Evolutionary conservation across 2,113 vertebrate species (phyloP), one percentile per base, ranked within the genome.

Genomic region (Larimichthys crocea): DNA sequence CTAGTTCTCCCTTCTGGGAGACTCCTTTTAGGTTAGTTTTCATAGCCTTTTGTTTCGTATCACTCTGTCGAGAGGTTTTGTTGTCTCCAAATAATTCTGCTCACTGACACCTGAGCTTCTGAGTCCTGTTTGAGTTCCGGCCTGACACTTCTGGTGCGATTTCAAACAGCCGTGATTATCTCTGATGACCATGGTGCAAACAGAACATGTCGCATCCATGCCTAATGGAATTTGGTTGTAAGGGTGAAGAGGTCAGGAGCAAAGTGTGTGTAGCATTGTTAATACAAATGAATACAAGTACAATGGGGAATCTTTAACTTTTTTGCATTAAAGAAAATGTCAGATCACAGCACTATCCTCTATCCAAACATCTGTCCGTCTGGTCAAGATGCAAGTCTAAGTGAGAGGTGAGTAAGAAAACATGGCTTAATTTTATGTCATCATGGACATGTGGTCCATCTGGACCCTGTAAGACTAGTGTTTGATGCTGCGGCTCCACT

Each of bases 391-490:
- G 26, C n/a, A 65, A 24, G 12, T 52, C 1, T 17, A 68, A 74
- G 35, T 29, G 8, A 71, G 19, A 46, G 57, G 46, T 5, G 3
- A 68, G 42, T 29, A 46, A 62, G 48, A 84, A 57, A 80, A 74
- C n/a, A 42, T 29, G 56, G 26, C 17, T 79, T 48, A 49, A 65
- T 68, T 17, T 65, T 44, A 52, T 55, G 77, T 70, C 80, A 81
- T 77, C 72, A n/a, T 61, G 24, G 71, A 69, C 67, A 81, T 82
- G 73, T 74, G 73, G 53, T 69, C 69, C 90, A 91, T 89, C 89
- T 92, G 90, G 82, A 86, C 55, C 40, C 69, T 63, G 63, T 76
- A 29, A 70, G 40, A 59, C 44, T 4, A 8, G 55, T 52, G 82
- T 88, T 90, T 86, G 85, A 89, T 89, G 80, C 50, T n/a, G 57